Conservation (phyloP, 1,140 invertebrate genomes). For the Yoshiicerus persimilis region DNA sequence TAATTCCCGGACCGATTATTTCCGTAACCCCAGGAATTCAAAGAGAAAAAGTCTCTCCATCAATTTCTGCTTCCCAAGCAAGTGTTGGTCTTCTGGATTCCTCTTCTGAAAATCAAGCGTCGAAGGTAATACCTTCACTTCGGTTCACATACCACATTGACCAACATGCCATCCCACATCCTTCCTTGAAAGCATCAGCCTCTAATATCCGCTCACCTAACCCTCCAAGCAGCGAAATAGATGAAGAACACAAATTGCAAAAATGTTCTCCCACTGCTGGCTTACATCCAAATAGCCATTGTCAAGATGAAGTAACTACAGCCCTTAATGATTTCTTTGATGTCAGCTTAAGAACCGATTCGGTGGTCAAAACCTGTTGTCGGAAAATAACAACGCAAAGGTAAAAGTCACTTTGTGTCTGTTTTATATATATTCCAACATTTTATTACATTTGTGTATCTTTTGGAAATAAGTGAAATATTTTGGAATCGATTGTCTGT, state of each 20-base stretch:
- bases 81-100: background rate
- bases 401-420: too few relatives aligned
- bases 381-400: background rate
- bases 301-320: background rate
- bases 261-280: background rate
- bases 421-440: too few relatives aligned
- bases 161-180: too few relatives aligned
- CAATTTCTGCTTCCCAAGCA: background rate
- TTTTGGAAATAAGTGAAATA: background rate
- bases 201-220: background rate
- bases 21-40: background rate
- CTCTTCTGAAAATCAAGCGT: background rate
- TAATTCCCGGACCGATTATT: slow-evolving; percentile 47
- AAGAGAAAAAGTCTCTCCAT: background rate
- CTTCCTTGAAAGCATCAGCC: background rate
- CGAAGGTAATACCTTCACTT: background rate
- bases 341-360: background rate
- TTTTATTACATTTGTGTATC: background rate
- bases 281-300: background rate
- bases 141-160: background rate
- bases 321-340: background rate
- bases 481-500: background rate
- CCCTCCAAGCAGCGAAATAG: background rate
- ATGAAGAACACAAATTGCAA: background rate
- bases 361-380: background rate